Percentiles rank a stretch among this genome's conserved stretches.
phyloP scores from a whole-genome alignment of 2,797 vertebrate species.

The Cyclura pinguis region DNA sequence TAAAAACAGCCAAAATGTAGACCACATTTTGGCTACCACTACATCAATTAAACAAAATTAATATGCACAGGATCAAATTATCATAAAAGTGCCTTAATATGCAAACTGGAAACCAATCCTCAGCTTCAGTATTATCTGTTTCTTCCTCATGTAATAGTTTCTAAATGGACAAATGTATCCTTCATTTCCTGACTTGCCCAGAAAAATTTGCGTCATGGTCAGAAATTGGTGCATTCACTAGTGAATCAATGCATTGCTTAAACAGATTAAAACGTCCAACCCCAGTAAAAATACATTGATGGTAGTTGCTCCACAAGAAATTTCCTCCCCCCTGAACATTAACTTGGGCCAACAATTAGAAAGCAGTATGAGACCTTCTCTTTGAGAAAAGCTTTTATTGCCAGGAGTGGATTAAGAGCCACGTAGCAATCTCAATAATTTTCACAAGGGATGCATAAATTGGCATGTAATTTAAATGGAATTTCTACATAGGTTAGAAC shows the following conservation, averaged over 20 bases:
- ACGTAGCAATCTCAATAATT: slow-evolving; percentile 4
- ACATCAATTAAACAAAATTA: background rate
- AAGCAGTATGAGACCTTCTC: background rate
- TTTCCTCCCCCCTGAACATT: background rate
- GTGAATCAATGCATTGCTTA: background rate
- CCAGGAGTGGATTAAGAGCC: slow-evolving; percentile 11
- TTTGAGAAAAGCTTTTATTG: background rate
- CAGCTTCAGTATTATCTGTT: background rate
- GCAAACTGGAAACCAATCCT: too few relatives aligned
- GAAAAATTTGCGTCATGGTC: background rate
- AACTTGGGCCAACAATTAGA: background rate
- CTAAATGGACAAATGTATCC: background rate
- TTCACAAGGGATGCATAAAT: background rate
- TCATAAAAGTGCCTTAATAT: background rate
- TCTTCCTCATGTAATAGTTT: background rate
- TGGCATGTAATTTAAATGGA: background rate
- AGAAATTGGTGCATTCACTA: background rate
- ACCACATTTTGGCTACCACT: too few relatives aligned
- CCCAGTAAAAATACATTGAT: background rate
- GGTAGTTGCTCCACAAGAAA: background rate
- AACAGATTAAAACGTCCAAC: background rate
- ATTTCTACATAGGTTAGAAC: background rate
- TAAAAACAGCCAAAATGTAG: too few relatives aligned
- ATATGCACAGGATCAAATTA: background rate
- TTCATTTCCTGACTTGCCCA: background rate